Conservation (phyloP, 2,113 vertebrate species). For the Tupaia chinensis region DNA sequence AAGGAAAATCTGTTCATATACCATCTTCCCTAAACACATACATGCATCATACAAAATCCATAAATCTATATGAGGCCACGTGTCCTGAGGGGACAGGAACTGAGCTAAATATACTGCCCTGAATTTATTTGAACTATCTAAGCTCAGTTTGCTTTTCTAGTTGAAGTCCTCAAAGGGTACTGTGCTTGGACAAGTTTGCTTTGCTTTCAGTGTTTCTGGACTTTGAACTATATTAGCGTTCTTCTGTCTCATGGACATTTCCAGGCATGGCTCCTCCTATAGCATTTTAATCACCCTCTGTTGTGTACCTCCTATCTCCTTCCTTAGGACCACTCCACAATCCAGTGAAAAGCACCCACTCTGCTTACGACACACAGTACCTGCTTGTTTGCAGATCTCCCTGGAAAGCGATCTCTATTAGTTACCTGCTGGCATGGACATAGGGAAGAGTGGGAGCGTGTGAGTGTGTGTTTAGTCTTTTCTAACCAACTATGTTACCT, state of each 20-base stretch:
- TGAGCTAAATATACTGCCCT: constrained; percentile 40
- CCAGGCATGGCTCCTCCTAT: background rate
- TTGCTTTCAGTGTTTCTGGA: constrained; percentile 7
- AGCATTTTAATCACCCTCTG: background rate
- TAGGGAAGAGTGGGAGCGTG: background rate
- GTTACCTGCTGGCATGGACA: background rate
- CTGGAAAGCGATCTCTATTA: constrained; percentile 4
- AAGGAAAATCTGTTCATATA: background rate
- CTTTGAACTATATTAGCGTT: background rate
- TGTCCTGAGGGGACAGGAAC: constrained; percentile 3
- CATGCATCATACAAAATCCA: background rate
- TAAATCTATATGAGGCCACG: background rate
- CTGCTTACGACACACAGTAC: background rate
- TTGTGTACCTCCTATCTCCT: background rate
- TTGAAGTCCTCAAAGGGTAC: constrained; percentile 26
- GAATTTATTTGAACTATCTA: constrained; percentile 25
- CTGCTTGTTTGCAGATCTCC: constrained; percentile 30
- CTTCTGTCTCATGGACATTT: background rate
- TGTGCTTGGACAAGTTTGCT: background rate
- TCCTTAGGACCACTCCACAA: constrained; percentile 28
- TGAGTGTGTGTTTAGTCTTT: background rate
- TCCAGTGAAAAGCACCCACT: background rate
- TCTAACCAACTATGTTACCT: background rate
- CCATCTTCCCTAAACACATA: background rate
- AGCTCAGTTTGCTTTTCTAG: constrained; percentile 46